Base-by-base conservation (phyloP, 2,888 invertebrate genomes). In the Pediacus dermestoides region DNA sequence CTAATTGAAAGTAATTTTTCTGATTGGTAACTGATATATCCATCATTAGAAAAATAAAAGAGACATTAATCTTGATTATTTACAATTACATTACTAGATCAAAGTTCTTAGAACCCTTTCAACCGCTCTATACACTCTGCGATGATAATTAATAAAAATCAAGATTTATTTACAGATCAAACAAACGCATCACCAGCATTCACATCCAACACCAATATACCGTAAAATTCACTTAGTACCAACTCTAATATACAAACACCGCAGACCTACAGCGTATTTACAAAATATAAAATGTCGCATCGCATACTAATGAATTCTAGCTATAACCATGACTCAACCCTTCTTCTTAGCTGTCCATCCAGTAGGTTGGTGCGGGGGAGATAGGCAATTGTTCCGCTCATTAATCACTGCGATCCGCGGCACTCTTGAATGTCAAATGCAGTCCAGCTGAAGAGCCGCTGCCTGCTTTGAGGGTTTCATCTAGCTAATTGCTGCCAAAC, bases 381-480 rank as follows among this genome's bases (percentile, higher is more conserved):
- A 57, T 60, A 57, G 64, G 64, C 67, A 66, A 68, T 68, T 68
- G 68, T 68, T 60, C 66, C 56, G 62, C 64, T 66, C 68, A 68
- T 68, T 68, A 68, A 68, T 68, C 68, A 68, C 60, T 57, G 57
- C 61, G 63, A 61, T 60, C 60, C 65, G 60, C 59, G 63, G 65
- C 60, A 65, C 68, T 67, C 67, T 67, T 67, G 66, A 58, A 65
- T 64, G 68, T 69, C 69, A 69, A 69, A 68, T 62, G 64, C 69
- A 69, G 66, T 63, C 60, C 58, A 53, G 62, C 53, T 67, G 67
- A 66, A 66, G 66, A 66, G 66, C 55, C 56, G 62, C 60, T 64
- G 64, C 60, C n/a, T 61, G 66, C 64, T 66, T 64, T 63, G 65
- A 67, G 68, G 64, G 67, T 66, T 66, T 64, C 65, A 66, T 66